Conservation (phyloP, 2,888 invertebrate species). For the Anoplius nigerrimus region DNA sequence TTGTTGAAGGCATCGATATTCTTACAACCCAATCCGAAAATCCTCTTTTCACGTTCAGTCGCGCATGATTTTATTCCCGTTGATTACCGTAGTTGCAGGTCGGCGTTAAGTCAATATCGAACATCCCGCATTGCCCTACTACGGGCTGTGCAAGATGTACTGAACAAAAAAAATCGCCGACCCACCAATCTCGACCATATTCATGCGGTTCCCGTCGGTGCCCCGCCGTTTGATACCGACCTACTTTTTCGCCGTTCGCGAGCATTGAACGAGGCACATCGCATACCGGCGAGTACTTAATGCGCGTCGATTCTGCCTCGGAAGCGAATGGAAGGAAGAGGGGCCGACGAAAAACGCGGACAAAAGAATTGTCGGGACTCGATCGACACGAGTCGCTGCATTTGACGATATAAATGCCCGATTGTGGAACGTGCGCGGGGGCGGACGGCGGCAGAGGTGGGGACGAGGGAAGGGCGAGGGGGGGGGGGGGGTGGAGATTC, state of each 20-base stretch:
- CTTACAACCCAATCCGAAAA: too few relatives aligned
- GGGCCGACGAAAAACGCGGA: not conserved
- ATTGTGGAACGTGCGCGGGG: not conserved
- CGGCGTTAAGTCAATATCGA: too few relatives aligned
- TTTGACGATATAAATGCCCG: slow-evolving; percentile 48
- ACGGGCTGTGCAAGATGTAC: too few relatives aligned
- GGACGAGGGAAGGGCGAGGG: not conserved
- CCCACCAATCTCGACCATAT: too few relatives aligned
- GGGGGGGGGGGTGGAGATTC: slow-evolving; percentile 13
- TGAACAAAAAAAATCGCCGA: too few relatives aligned
- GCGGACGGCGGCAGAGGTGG: slow-evolving; percentile 3
- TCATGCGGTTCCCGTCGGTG: too few relatives aligned
- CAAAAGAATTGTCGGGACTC: slow-evolving; percentile 9
- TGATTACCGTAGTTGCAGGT: too few relatives aligned
- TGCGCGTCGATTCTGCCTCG: not conserved
- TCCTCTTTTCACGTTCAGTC: too few relatives aligned
- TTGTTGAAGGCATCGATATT: too few relatives aligned
- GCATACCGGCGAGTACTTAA: not conserved
- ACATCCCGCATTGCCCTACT: too few relatives aligned
- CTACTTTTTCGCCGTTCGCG: not conserved
- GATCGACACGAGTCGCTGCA: slow-evolving; percentile 47
- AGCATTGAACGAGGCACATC: not conserved
- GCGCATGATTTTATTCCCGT: too few relatives aligned
- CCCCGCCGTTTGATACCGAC: not conserved
- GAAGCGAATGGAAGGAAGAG: not conserved